Evolutionary conservation across 35 echinoderm and acorn worm species (phyloP).

Genomic region (Holothuria glaberrima): DNA sequence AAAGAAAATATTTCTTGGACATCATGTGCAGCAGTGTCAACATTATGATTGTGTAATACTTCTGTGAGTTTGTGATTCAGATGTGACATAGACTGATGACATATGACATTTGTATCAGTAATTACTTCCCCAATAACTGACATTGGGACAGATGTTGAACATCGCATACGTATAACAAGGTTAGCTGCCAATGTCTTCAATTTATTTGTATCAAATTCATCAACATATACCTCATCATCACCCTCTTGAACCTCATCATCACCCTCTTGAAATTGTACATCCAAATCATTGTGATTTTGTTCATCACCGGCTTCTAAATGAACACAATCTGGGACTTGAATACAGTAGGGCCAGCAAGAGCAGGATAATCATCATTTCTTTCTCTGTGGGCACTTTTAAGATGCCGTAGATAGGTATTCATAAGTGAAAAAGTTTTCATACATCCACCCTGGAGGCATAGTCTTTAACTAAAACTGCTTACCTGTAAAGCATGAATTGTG

Average conservation of each 20-base stretch:
- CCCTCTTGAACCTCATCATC: not conserved
- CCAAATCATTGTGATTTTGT: not conserved
- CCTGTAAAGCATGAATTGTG: too few species aligned
- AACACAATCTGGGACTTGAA: too few species aligned
- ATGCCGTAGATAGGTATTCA: slow-evolving; percentile 4
- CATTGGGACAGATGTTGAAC: slow-evolving; percentile 21
- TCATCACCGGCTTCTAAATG: not conserved
- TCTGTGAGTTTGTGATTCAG: not conserved
- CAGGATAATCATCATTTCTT: not conserved
- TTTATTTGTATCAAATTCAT: slow-evolving; percentile 11
- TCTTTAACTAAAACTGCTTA: too few species aligned
- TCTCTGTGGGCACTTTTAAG: slow-evolving; percentile 13
- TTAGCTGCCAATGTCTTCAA: slow-evolving; percentile 20
- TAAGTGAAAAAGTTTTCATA: slow-evolving; percentile 6
- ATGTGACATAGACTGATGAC: slow-evolving; percentile 1
- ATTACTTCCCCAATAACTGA: slow-evolving; percentile 12
- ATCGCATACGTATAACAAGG: not conserved
- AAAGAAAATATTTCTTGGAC: slow-evolving; percentile 33
- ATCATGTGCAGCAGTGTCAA: slow-evolving; percentile 17
- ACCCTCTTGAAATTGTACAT: not conserved
- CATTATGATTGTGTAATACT: slow-evolving; percentile 36
- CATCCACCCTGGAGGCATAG: not conserved
- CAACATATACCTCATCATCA: not conserved
- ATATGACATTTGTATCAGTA: slow-evolving; percentile 4
- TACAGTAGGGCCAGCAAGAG: not conserved